Evolutionary conservation across 2,888 invertebrate species (phyloP).

Genomic region (Yponomeuta evonymella): DNA sequence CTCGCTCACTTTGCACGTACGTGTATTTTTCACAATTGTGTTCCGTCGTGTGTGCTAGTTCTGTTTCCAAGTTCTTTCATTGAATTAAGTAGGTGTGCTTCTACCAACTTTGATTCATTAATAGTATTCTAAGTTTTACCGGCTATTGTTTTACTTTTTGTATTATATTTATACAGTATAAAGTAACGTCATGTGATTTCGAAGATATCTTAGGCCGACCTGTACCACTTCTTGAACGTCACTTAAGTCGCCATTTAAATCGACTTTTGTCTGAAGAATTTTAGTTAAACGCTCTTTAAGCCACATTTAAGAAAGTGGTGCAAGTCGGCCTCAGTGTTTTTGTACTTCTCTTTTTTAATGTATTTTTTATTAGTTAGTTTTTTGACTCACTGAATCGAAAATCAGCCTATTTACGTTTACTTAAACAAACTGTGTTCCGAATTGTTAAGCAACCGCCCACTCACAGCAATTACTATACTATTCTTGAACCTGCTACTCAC

Average conservation of each 20-base stretch:
- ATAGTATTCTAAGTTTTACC: background rate
- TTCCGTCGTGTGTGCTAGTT: background rate
- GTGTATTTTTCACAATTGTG: background rate
- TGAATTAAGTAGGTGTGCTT: too few relatives aligned
- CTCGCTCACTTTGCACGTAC: background rate
- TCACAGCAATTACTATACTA: background rate
- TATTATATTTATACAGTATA: background rate
- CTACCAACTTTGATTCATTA: too few relatives aligned
- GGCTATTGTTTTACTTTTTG: background rate
- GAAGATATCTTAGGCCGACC: background rate
- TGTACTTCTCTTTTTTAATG: background rate
- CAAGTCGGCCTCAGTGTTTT: too few relatives aligned
- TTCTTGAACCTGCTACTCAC: background rate
- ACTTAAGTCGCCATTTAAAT: too few relatives aligned
- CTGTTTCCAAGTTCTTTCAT: background rate
- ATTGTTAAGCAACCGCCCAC: background rate
- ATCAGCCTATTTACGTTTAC: background rate
- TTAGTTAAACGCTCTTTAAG: too few relatives aligned
- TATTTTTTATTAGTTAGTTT: background rate
- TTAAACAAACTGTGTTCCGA: background rate
- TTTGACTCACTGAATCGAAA: background rate
- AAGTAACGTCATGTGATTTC: background rate
- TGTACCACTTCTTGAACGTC: background rate
- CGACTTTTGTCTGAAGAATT: too few relatives aligned
- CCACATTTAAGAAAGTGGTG: too few relatives aligned